These are phyloP conservation scores for Vidua macroura DNA, from an alignment of 2,113 vertebrate species.

Conservation along the genomic window DNA sequence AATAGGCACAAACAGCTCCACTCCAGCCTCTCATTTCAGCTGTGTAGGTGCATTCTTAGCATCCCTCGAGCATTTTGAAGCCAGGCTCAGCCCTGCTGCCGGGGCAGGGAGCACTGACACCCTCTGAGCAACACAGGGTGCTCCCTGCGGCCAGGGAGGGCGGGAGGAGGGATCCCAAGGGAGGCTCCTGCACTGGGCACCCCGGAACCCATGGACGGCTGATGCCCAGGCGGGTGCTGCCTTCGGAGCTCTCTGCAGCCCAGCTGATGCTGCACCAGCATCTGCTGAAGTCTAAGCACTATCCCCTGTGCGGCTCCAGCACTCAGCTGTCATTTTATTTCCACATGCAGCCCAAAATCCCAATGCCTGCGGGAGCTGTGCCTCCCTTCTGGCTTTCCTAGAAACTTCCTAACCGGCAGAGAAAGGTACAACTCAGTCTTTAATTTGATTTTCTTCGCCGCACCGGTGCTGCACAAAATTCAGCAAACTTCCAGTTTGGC, in stretches of 20 bases:
- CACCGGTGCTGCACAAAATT: neutral
- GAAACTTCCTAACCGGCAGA: neutral
- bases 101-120: neutral
- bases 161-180: fast-evolving
- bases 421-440: neutral
- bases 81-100: neutral
- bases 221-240: neutral
- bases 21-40: neutral
- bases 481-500: neutral
- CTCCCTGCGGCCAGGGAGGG: fast-evolving
- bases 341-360: neutral
- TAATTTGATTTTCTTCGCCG: neutral
- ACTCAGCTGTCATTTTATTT: neutral
- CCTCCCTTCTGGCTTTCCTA: neutral
- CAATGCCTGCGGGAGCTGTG: neutral
- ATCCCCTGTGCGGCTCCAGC: neutral
- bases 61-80: neutral
- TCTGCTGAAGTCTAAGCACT: neutral
- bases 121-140: fast-evolving
- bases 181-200: fast-evolving
- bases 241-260: neutral
- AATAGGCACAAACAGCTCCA: neutral
- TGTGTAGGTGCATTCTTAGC: neutral
- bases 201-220: fast-evolving
- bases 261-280: neutral